Percentiles rank a stretch among this genome's conserved stretches.
Evolutionary conservation across 2,797 vertebrate genomes (phyloP).

Genomic region (Acropternis orthonyx): DNA sequence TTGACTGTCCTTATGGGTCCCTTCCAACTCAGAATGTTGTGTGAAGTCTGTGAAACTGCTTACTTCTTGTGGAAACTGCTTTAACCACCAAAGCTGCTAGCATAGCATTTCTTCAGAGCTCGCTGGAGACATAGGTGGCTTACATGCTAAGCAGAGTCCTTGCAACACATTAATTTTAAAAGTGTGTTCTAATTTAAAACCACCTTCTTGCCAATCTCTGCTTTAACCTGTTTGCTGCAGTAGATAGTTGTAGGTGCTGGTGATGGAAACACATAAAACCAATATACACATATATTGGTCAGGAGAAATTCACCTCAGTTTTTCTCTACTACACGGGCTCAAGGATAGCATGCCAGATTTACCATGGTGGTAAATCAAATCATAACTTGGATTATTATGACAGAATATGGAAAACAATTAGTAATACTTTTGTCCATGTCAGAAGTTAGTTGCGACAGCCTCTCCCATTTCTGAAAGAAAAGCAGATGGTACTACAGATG

Average conservation of each 20-base stretch:
- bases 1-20: neutral
- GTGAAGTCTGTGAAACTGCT: neutral
- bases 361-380: neutral
- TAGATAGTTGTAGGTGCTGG: neutral
- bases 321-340: neutral
- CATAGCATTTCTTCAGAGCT: neutral
- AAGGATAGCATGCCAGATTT: neutral
- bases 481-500: neutral
- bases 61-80: neutral
- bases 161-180: neutral
- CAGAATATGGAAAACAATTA: neutral
- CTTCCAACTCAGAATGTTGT: neutral
- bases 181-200: neutral
- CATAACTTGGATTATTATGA: neutral
- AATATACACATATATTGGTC: neutral
- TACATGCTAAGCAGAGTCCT: neutral
- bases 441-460: neutral
- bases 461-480: constrained; percentile 7
- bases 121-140: neutral
- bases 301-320: neutral
- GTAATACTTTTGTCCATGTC: neutral
- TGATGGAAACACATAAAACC: neutral
- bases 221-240: neutral
- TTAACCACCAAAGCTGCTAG: neutral
- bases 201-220: neutral